Evolutionary conservation across 2,797 vertebrate species (phyloP).

Genomic region (Girardinus metallicus): DNA sequence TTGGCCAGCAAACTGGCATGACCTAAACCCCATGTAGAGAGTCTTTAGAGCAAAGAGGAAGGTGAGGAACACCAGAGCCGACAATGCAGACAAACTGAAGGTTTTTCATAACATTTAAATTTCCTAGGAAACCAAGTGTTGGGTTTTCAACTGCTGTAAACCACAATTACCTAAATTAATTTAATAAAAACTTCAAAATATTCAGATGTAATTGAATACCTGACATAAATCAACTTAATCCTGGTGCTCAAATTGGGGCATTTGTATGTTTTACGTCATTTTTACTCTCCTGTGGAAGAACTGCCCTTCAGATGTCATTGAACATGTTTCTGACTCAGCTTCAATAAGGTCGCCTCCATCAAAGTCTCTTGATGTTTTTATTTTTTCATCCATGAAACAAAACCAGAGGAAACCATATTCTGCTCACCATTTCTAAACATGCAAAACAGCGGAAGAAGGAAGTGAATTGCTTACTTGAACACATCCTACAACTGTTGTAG

Average conservation of each 20-base stretch:
- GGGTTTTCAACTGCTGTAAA: not conserved
- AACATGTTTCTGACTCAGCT: not conserved
- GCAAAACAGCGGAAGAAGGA: not conserved
- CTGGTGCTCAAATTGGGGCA: not conserved
- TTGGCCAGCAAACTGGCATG: not conserved
- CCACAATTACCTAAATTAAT: not conserved
- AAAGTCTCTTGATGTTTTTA: not conserved
- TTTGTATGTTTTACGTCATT: not conserved
- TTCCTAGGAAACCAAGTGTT: not conserved
- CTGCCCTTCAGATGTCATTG: constrained; percentile 2
- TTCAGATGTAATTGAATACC: not conserved
- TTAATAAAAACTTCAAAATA: not conserved
- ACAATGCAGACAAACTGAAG: not conserved
- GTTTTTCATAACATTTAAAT: not conserved
- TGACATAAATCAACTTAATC: not conserved
- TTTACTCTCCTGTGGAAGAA: constrained; percentile 6
- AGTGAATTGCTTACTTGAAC: constrained; percentile 4
- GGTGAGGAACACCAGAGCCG: not conserved
- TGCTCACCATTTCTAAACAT: constrained; percentile 2
- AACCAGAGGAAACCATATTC: not conserved
- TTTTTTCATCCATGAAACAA: not conserved
- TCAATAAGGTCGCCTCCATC: not conserved
- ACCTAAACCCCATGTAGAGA: not conserved
- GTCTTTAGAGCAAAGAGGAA: not conserved
- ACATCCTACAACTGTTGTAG: not conserved